Evolutionary conservation across 2,797 vertebrate species (phyloP).

Genomic region (Karalla daura): DNA sequence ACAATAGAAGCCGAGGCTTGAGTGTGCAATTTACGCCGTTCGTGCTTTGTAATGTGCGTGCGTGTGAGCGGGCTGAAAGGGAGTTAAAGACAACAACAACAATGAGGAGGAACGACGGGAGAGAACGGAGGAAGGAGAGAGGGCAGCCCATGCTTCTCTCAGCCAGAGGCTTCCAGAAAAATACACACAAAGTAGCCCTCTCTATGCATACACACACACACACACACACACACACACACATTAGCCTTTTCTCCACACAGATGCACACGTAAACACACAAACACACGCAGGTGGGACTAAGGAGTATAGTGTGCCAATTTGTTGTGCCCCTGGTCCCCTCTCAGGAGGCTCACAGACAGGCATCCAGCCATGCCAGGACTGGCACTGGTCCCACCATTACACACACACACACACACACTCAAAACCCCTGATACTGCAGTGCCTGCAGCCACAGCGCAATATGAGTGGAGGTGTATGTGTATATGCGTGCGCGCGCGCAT

Average conservation of each 20-base stretch:
- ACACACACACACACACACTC: conserved; percentile 38
- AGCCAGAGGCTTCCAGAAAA: conserved; percentile 65
- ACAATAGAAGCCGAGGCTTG: conserved; percentile 14
- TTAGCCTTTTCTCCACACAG: conserved; percentile 47
- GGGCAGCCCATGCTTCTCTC: conserved; percentile 66
- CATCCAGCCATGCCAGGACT: conserved; percentile 77
- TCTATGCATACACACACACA: conserved; percentile 31
- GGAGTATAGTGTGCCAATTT: conserved; percentile 78
- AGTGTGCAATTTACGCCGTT: conserved; percentile 5
- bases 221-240: conserved; percentile 30
- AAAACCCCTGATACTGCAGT: conserved; percentile 33
- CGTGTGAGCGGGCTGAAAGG: conserved; percentile 18
- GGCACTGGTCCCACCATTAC: conserved; percentile 73
- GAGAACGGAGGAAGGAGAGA: conserved; percentile 35
- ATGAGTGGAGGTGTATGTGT: conserved; percentile 2
- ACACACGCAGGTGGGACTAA: conserved; percentile 76
- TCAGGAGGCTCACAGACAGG: conserved; percentile 71
- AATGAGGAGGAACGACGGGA: conserved; percentile 8
- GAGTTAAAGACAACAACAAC: conserved; percentile 19
- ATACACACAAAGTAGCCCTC: conserved; percentile 56
- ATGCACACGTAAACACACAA: conserved; percentile 56
- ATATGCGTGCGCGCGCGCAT: conserved; percentile 23
- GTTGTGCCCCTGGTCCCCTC: conserved; percentile 78
- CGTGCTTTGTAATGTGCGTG: conserved; percentile 19
- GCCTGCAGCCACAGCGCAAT: conserved; percentile 61